Evolutionary conservation across 2,888 invertebrate genomes (phyloP), one percentile per base, ranked within the genome.

Genomic region (Pandemis cinnamomeana): DNA sequence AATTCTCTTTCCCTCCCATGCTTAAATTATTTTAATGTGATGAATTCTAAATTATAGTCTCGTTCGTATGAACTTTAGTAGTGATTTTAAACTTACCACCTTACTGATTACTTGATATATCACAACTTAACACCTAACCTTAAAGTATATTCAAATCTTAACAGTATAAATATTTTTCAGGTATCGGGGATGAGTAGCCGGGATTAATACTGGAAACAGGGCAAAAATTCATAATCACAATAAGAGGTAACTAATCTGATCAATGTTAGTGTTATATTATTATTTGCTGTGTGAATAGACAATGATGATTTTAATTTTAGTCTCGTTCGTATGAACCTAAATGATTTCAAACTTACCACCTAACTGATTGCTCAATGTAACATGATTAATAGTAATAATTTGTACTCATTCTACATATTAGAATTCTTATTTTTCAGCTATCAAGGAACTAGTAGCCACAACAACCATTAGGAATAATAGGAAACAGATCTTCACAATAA

Each of bases 311-410:
- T 79, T 71, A 78, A 78, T 78, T 82, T 81, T 86, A 86, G 91
- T 91, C 91, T 91, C 90, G 91, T 91, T 91, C 90, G 90, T 86
- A 91, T 91, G 91, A 91, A 82, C 73, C 76, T 79, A 69, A 70
- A 77, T 91, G 91, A 91, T 91, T 91, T 85, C 66, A 88, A 86
- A 79, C 62, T 77, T 87, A 89, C 89, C 89, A 80, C 81, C 74
- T 77, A 67, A 80, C 83, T 83, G 82, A 82, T 72, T 41, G 20
- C 42, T 11, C 7, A 36, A 36, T 36, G 27, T 36, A 36, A 27
- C 11, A n/a, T n/a, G 44, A 63, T 11, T 7, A 15, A 8, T 2
- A 44, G 7, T 10, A 20, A 7, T 27, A 15, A 3, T 44, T 51
- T 11, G 36, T 46, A 44, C 10, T 27, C 36, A 48, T 60, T 11